These are phyloP conservation scores for Glossophaga mutica DNA, from an alignment of 2,797 vertebrate species.

Conservation along the genomic window DNA sequence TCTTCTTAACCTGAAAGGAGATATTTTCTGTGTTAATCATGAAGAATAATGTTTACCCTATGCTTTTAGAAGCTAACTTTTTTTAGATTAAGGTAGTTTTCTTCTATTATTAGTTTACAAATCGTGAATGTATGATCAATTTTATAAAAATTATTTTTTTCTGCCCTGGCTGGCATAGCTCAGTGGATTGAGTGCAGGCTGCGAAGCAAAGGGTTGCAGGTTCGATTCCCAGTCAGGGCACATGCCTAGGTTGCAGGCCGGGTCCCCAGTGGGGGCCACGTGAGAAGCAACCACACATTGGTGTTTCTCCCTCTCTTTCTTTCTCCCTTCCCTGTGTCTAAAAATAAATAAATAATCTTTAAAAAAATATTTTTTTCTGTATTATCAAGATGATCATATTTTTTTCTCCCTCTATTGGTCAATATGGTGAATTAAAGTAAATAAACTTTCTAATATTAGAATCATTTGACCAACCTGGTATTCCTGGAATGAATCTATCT, in stretches of 20 bases:
- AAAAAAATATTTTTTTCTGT: background rate
- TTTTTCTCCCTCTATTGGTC: background rate
- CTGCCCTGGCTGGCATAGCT: too few relatives aligned
- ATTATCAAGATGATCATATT: background rate
- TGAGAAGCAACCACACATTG: too few relatives aligned
- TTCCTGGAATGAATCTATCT: background rate
- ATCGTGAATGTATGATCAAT: background rate
- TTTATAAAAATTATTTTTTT: background rate
- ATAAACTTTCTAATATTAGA: background rate
- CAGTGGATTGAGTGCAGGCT: too few relatives aligned
- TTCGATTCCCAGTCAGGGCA: too few relatives aligned
- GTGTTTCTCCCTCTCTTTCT: too few relatives aligned
- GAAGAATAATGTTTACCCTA: background rate
- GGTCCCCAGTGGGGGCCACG: too few relatives aligned
- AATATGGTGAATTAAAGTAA: background rate
- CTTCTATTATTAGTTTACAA: background rate
- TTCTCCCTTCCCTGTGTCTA: too few relatives aligned
- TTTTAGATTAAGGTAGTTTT: background rate
- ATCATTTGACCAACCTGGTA: background rate
- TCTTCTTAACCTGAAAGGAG: background rate
- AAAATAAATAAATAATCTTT: too few relatives aligned
- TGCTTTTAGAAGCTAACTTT: background rate
- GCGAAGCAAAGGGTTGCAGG: too few relatives aligned
- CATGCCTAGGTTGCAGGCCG: too few relatives aligned
- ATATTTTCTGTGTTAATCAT: background rate